Base-by-base conservation (phyloP, 2,888 invertebrate genomes). In the Drosophila eohydei region DNA sequence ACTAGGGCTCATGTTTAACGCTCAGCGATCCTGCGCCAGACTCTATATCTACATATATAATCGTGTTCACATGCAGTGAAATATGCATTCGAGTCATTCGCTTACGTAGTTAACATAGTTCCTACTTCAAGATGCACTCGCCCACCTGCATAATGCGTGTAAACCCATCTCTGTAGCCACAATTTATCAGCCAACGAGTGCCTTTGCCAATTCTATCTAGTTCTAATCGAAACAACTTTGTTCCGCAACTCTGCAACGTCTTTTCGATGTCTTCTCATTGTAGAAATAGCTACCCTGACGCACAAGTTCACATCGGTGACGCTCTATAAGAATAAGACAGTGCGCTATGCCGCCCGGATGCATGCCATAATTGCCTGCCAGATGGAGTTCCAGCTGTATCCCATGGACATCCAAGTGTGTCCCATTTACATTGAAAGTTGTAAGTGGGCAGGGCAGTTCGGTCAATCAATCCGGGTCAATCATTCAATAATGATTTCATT, bases 311-410 rank as follows among this genome's bases (percentile, higher is more conserved):
- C 96, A 3, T 96, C 96, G 26, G 96, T 97, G 58, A 96, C 96
- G 28, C 92, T 97, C 71, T 97, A 95, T 90, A 94, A 95, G 80
- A 97, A 97, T 90, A 96, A 96, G 93, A 97, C 97, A 0, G 96
- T 97, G 32, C 94, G 95, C 67, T 97, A 96, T 91, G 95, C 96
- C 5, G 96, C 96, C 0, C 94, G 97, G 75, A 96, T 97, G 96
- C 96, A 97, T 90, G 96, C 96, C 0, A 96, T 96, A 81, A 96
- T 97, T 60, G 97, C 96, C 69, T 97, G 97, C 91, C 96, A 96
- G 93, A 97, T 97, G 96, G 96, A 97, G 91, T 97, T 97, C 91
- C 96, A 96, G 91, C 94, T 96, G 58, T 97, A 97, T 90, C 97
- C 97, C 30, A 96, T 97, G 96, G 97, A 97, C 91, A 96, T 96